Evolutionary conservation across 2,113 vertebrate species (phyloP).

Genomic region (Sander vitreus): DNA sequence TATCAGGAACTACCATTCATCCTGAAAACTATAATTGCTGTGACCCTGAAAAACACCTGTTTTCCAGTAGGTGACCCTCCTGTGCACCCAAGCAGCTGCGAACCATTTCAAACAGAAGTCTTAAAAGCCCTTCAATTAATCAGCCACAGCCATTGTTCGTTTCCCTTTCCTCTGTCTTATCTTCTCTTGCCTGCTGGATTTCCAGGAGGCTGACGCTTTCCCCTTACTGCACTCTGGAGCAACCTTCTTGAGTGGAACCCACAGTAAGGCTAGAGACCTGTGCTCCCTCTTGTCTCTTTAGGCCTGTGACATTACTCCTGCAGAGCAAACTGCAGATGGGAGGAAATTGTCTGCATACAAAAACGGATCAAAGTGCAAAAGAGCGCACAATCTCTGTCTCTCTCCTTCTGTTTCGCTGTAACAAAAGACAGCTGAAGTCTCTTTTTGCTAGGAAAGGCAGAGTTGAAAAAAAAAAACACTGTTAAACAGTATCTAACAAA

Average conservation of each 20-base stretch:
- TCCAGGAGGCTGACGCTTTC: slow-evolving; percentile 8
- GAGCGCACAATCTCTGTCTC: not conserved
- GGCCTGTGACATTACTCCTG: slow-evolving; percentile 20
- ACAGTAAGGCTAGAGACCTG: slow-evolving; percentile 19
- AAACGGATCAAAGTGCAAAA: slow-evolving; percentile 18
- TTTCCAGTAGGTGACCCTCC: slow-evolving; percentile 27
- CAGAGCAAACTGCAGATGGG: slow-evolving; percentile 37
- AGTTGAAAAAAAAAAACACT: slow-evolving; percentile 17
- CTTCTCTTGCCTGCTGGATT: slow-evolving; percentile 23
- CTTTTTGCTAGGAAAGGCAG: slow-evolving; percentile 7
- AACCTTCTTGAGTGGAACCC: slow-evolving; percentile 25
- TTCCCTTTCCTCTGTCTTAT: not conserved
- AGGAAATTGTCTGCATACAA: slow-evolving; percentile 34
- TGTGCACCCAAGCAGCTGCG: slow-evolving; percentile 20
- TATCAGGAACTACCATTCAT: not conserved
- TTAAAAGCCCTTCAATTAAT: slow-evolving; percentile 27
- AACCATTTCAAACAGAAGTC: slow-evolving; percentile 4
- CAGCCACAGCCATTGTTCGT: not conserved
- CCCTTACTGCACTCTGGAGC: slow-evolving; percentile 9
- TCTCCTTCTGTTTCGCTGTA: slow-evolving; percentile 1
- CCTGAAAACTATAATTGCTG: slow-evolving; percentile 7
- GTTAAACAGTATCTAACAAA: slow-evolving; percentile 4
- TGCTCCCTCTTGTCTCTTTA: slow-evolving; percentile 30
- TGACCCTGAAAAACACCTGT: slow-evolving; percentile 16
- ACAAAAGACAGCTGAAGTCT: slow-evolving; percentile 12